Evolutionary conservation across 2,113 vertebrate species (phyloP), one percentile per base, ranked within the genome.

Genomic region (Rhipidura dahli): DNA sequence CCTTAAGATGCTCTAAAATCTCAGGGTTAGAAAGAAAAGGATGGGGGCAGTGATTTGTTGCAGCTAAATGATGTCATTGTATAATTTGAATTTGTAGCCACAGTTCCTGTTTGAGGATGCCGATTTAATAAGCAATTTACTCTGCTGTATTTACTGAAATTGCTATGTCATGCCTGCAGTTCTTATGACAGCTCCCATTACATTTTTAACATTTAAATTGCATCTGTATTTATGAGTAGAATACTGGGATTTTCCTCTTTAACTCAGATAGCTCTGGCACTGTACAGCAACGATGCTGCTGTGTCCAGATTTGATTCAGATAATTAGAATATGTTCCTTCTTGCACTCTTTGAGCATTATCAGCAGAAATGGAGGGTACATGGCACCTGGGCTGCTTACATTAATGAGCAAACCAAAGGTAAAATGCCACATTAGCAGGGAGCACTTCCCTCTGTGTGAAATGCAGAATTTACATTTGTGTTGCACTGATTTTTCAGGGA

Each of bases 121-220:
- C 65, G 57, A 26, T 92, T 88, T 95, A 94, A 96, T 86, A 94
- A 91, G 90, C 91, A 39, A 69, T 96, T 83, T 70, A 73, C 53
- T 64, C 66, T 42, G 89, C 73, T 86, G 72, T 82, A 39, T 89
- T 90, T 91, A 92, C 91, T 60, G 87, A 84, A 90, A 80, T 54
- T 89, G 93, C 92, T 64, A 4, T 94, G 88, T 93, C 93, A 82
- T 33, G 59, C 91, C 89, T 87, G 90, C 93, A 71, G 27, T 87
- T 93, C 89, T 93, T 90, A 90, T 69, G 89, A 89, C 47, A 7
- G 73, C 87, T 94, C 51, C 81, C 45, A 49, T 91, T 93, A 87
- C 8, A 24, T 90, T 83, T 64, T 35, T 93, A 94, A 77, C 56
- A 56, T 89, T 91, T 92, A 94, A 92, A 88, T 80, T 61, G 78